phyloP scores from a whole-genome alignment of 2,888 invertebrate species.

The Amblyjoppa proteus region DNA sequence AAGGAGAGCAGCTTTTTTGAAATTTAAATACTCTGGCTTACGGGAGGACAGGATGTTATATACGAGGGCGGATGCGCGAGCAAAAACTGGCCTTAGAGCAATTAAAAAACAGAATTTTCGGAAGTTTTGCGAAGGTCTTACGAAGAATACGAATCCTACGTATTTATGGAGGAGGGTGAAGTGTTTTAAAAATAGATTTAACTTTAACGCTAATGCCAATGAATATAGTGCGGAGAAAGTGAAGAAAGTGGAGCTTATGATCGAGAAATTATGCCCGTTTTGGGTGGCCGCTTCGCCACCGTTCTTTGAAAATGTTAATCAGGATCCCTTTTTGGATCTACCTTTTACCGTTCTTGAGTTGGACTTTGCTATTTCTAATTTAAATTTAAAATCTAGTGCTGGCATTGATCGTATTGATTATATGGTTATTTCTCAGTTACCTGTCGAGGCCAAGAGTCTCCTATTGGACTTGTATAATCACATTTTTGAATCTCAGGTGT shows the following conservation, averaged over 20 bases:
- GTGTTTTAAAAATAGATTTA: conserved; percentile 49
- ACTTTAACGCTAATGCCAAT: conserved; percentile 28
- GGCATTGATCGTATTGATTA: conserved; percentile 58
- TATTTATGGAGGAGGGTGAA: conserved; percentile 50
- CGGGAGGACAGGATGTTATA: background rate
- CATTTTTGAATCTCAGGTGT: background rate
- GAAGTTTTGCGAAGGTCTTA: conserved; percentile 22
- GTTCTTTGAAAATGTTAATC: conserved; percentile 4
- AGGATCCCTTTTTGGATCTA: conserved; percentile 34
- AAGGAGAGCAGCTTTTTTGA: conserved; percentile 25
- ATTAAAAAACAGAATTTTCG: conserved; percentile 44
- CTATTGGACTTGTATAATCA: conserved; percentile 49
- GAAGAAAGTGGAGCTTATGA: background rate
- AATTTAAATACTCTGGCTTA: conserved; percentile 4
- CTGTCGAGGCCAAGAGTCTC: background rate
- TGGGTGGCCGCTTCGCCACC: conserved; percentile 1
- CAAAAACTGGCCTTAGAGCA: conserved; percentile 20
- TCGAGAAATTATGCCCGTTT: conserved; percentile 27
- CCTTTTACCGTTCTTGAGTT: conserved; percentile 35
- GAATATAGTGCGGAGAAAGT: conserved; percentile 34
- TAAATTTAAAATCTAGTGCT: conserved; percentile 47
- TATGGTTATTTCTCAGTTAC: conserved; percentile 30
- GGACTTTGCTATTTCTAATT: conserved; percentile 36
- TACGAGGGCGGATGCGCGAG: conserved; percentile 7
- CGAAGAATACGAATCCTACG: conserved; percentile 38